Conservation (phyloP, 2,113 vertebrate species). For the Gavia stellata region DNA sequence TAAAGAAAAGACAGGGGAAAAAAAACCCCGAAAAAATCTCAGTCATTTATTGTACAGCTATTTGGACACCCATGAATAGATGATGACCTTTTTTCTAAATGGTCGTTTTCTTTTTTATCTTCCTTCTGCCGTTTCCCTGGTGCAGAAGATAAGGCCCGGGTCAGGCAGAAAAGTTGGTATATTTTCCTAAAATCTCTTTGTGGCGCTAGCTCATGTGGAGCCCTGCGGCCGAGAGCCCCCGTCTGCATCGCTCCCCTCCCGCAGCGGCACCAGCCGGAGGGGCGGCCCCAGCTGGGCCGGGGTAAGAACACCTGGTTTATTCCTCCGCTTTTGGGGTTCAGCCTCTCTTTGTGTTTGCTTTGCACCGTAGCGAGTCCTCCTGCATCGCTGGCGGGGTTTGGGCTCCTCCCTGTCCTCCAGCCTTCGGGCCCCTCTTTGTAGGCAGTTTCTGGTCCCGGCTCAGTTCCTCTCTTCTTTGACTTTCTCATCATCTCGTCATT, state of each 20-base stretch:
- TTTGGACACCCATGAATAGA: not conserved
- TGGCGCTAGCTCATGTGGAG: rapidly evolving
- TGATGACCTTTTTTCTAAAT: not conserved
- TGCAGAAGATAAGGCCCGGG: not conserved
- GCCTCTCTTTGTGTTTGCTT: not conserved
- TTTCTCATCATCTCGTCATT: rapidly evolving
- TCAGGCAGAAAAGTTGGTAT: too few relatives aligned
- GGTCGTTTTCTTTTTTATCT: not conserved
- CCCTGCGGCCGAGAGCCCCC: not conserved
- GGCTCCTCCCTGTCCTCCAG: not conserved
- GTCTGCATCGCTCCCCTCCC: not conserved
- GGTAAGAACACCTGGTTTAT: rapidly evolving
- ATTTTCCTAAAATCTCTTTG: not conserved
- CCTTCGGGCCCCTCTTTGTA: not conserved
- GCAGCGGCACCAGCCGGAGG: not conserved
- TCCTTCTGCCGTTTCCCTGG: not conserved
- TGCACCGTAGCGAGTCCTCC: not conserved
- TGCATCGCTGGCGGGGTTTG: rapidly evolving
- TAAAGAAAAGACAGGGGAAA: not conserved
- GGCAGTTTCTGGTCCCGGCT: too few relatives aligned
- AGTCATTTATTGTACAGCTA: not conserved
- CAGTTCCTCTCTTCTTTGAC: rapidly evolving
- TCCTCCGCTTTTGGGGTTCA: not conserved
- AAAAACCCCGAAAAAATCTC: not conserved
- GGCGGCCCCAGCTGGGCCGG: too few relatives aligned